These are phyloP conservation scores for Acipenser oxyrinchus DNA, from an alignment of 2,797 vertebrate species.

Conservation along the genomic window DNA sequence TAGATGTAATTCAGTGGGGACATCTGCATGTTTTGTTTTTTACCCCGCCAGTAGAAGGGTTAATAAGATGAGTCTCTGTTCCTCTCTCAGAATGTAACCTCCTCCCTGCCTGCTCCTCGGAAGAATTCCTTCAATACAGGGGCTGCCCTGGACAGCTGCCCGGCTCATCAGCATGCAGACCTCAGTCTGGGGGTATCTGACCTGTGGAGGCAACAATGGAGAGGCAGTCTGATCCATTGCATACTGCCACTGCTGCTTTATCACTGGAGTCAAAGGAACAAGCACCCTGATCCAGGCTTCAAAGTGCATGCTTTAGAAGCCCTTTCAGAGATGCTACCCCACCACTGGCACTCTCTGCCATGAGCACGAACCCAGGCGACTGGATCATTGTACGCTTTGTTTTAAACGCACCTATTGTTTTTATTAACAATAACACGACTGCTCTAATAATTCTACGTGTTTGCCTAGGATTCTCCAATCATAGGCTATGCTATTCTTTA, in stretches of 20 bases:
- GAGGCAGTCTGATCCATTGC: slow-evolving; percentile 49
- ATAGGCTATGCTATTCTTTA: too few species aligned
- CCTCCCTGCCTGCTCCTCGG: slow-evolving; percentile 28
- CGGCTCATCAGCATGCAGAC: slow-evolving; percentile 51
- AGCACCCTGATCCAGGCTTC: slow-evolving; percentile 28
- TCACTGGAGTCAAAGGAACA: slow-evolving; percentile 37
- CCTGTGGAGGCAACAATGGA: slow-evolving; percentile 41
- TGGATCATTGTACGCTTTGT: slow-evolving; percentile 13
- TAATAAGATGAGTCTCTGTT: slow-evolving; percentile 36
- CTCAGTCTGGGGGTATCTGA: slow-evolving; percentile 41
- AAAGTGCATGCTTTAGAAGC: slow-evolving; percentile 16
- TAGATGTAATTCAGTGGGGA: slow-evolving; percentile 39
- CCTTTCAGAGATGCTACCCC: slow-evolving; percentile 26
- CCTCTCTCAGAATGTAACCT: slow-evolving; percentile 20
- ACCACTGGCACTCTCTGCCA: slow-evolving; percentile 8
- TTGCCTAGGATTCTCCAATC: too few species aligned
- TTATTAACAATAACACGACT: slow-evolving; percentile 4
- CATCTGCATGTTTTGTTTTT: slow-evolving; percentile 47
- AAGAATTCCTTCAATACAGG: slow-evolving; percentile 32
- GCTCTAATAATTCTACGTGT: too few species aligned
- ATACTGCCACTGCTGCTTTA: slow-evolving; percentile 36
- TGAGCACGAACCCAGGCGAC: slow-evolving; percentile 18
- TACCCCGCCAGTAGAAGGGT: slow-evolving; percentile 30
- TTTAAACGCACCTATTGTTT: slow-evolving; percentile 21
- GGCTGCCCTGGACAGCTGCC: slow-evolving; percentile 45